Evolutionary conservation across 2,113 vertebrate genomes (phyloP).

Genomic region (Chiloscyllium plagiosum): DNA sequence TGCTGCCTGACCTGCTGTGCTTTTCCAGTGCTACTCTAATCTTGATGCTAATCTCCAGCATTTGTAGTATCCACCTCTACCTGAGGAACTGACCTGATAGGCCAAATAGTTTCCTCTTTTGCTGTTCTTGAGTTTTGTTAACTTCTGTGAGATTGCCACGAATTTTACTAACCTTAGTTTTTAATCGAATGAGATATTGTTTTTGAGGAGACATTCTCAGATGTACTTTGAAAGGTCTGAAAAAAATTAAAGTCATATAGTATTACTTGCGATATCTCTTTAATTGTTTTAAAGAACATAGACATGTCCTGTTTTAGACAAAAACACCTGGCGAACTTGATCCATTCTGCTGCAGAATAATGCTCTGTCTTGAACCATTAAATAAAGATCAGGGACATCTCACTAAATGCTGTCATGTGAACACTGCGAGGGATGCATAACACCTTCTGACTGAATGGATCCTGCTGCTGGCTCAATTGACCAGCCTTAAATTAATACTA

Average conservation of each 20-base stretch:
- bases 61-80: too few relatives aligned
- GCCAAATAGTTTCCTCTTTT: not conserved
- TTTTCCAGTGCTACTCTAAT: too few relatives aligned
- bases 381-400: not conserved
- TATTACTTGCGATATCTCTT: not conserved
- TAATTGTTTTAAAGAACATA: not conserved
- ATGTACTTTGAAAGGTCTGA: not conserved
- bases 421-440: not conserved
- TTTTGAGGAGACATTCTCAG: not conserved
- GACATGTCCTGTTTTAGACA: not conserved
- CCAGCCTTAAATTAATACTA: not conserved
- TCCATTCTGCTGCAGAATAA: not conserved
- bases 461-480: not conserved
- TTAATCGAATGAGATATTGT: not conserved
- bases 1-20: too few relatives aligned
- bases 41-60: too few relatives aligned
- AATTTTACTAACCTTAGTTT: conserved; percentile 5
- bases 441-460: not conserved
- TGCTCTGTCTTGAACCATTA: not conserved
- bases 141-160: not conserved
- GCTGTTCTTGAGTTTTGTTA: not conserved
- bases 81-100: not conserved
- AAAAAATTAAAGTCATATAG: not conserved
- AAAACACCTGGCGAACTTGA: not conserved
- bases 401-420: not conserved